A percentile compares a stretch with the other conserved stretches of the same genome.
Evolutionary conservation across 2,113 vertebrate genomes (phyloP).

Genomic region (Mionectes macconnelli): DNA sequence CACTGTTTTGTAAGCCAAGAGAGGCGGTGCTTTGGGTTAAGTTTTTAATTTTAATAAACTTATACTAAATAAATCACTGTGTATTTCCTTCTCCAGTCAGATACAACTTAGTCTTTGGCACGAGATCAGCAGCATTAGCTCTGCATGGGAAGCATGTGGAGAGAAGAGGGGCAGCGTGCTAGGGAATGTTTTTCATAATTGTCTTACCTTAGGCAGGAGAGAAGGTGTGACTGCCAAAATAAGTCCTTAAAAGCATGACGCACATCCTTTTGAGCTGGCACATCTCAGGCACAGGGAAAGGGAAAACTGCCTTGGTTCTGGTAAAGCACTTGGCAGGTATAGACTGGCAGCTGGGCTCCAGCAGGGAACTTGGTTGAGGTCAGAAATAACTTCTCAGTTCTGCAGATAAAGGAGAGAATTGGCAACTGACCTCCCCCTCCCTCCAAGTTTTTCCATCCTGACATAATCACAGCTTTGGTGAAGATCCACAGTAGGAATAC

Average conservation of each 20-base stretch:
- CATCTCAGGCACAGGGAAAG: background rate
- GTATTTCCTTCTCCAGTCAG: slow-evolving; percentile 11
- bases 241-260: background rate
- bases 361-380: background rate
- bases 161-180: background rate
- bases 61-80: background rate
- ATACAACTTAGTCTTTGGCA: background rate
- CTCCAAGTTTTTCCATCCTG: background rate
- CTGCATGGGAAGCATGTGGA: background rate
- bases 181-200: background rate
- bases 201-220: background rate
- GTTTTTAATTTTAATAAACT: slow-evolving; percentile 27
- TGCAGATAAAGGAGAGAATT: background rate
- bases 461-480: background rate
- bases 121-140: background rate
- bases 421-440: background rate
- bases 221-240: background rate
- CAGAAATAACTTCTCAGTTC: background rate
- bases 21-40: background rate
- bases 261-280: background rate
- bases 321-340: background rate
- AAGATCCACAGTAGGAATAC: background rate
- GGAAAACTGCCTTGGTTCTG: background rate
- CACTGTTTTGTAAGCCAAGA: background rate
- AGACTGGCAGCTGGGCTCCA: background rate